phyloP scores from a whole-genome alignment of 2,113 vertebrate genomes.

The Mobula birostris region DNA sequence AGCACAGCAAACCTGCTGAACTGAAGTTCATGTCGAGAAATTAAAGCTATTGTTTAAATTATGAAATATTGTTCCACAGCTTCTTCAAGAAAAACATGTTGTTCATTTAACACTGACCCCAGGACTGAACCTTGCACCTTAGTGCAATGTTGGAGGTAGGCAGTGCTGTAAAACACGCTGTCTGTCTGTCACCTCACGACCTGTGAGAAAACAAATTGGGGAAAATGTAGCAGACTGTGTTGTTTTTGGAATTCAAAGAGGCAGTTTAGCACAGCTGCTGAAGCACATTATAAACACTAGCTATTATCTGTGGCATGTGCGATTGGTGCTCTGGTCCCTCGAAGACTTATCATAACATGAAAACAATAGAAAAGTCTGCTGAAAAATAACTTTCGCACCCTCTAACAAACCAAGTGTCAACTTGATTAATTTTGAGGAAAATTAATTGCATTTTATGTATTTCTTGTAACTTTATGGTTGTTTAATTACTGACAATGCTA shows the following conservation, averaged over 20 bases:
- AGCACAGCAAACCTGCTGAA: background rate
- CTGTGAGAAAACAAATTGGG: conserved; percentile 30
- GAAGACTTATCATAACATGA: conserved; percentile 32
- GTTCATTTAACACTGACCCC: background rate
- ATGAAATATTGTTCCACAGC: background rate
- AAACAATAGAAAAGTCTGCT: conserved; percentile 11
- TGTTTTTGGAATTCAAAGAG: conserved; percentile 33
- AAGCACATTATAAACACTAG: conserved; percentile 18
- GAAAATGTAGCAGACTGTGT: background rate
- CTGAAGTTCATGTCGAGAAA: background rate
- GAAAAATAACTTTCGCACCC: conserved; percentile 11
- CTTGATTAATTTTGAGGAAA: background rate
- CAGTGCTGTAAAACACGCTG: background rate
- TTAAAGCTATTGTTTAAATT: conserved; percentile 7
- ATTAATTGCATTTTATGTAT: background rate
- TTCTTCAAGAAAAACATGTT: conserved; percentile 34
- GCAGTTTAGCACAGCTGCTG: background rate
- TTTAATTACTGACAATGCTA: conserved; percentile 6
- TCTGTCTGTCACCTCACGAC: background rate
- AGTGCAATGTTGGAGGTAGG: background rate
- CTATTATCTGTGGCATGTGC: background rate
- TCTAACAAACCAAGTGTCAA: background rate
- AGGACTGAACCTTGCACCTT: conserved; percentile 4
- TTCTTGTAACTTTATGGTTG: background rate
- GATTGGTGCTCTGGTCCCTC: background rate